These are phyloP conservation scores for Lucifuga dentata DNA, from an alignment of 2,113 vertebrate genomes.

Conservation along the genomic window DNA sequence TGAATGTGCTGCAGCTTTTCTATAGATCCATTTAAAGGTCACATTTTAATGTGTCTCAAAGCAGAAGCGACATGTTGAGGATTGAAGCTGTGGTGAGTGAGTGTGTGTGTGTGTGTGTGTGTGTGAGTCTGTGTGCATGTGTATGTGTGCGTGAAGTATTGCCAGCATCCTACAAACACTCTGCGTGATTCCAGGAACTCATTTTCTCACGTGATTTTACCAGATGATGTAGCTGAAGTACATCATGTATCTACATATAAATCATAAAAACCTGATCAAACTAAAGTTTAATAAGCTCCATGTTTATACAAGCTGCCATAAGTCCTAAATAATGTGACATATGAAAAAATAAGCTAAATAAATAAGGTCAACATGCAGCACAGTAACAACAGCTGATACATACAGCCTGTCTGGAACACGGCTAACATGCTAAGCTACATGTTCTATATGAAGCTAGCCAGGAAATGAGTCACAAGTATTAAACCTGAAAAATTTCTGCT, in stretches of 20 bases:
- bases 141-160: not conserved
- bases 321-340: not conserved
- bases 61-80: slow-evolving; percentile 32
- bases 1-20: slow-evolving; percentile 31
- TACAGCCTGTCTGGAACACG: not conserved
- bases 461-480: too few species aligned
- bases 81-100: not conserved
- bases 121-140: too few species aligned
- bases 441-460: not conserved
- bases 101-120: too few species aligned
- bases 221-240: too few species aligned
- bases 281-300: too few species aligned
- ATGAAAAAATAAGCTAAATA: too few species aligned
- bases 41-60: not conserved
- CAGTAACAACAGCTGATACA: slow-evolving; percentile 1
- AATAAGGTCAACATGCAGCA: too few species aligned
- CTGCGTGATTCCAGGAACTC: too few species aligned
- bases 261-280: too few species aligned
- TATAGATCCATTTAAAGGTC: slow-evolving; percentile 15
- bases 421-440: not conserved
- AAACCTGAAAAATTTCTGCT: not conserved
- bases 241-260: too few species aligned
- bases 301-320: not conserved
- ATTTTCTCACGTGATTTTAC: too few species aligned
- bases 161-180: not conserved